Evolutionary conservation across 2,888 invertebrate genomes (phyloP), one percentile per base, ranked within the genome.

Genomic region (Volucella inanis): DNA sequence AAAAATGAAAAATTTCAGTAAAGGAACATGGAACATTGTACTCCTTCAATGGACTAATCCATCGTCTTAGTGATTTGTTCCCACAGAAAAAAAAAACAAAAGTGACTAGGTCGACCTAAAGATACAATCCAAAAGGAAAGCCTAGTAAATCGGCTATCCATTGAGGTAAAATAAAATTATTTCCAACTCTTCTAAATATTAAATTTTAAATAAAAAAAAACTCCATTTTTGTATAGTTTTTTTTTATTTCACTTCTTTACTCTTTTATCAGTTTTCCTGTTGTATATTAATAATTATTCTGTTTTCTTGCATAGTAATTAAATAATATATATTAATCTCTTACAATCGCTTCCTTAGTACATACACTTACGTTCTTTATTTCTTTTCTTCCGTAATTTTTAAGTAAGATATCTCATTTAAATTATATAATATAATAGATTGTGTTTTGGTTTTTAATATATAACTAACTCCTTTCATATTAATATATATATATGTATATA

Each of bases 281-380:
- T 79, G 83, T 87, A 80, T 87, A 87, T 76, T 87, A 71, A 84
- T 87, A 80, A 75, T 84, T 74, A 75, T 84, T 74, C 55, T 82
- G 71, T 55, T 22, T 59, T 57, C 71, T 76, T 87, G 79, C 78
- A 84, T 87, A 80, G 61, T 87, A 87, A 85, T 86, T 83, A 78
- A 85, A 85, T 85, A 72, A 85, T 85, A 22, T 22, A 22, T 22
- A 22, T 72, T 85, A 81, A 77, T 85, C 85, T 85, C 76, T 81
- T 80, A 72, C 45, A 71, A 76, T 85, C 80, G 57, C 62, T 85
- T 61, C 55, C 75, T 80, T 78, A 82, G 59, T 79, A 82, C 59
- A 72, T 86, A 86, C 68, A 83, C 70, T 71, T 80, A 84, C 59
- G 74, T 80, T 71, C 71, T 18, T 62, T 64, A 43, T 65, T 61